Evolutionary conservation across 1,140 invertebrate genomes (phyloP).

Genomic region (Cryptotermes secundus): DNA sequence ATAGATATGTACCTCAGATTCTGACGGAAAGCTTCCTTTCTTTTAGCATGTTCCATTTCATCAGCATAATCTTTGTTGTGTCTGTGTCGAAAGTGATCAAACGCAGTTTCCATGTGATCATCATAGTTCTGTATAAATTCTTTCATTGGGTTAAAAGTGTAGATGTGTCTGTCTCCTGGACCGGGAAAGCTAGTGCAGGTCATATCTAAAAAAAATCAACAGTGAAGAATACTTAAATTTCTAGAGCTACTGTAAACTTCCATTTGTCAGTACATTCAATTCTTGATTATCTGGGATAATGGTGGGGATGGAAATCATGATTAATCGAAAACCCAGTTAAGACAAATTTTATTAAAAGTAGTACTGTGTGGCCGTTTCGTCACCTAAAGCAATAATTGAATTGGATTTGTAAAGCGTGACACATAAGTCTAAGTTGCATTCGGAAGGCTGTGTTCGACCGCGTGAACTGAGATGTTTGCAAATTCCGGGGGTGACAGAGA

Average conservation of each 20-base stretch:
- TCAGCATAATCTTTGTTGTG: conserved; percentile 71
- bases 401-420: too few species aligned
- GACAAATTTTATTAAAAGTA: too few species aligned
- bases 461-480: too few species aligned
- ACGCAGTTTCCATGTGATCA: conserved; percentile 73
- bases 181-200: conserved; percentile 83
- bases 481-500: too few species aligned
- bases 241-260: background rate
- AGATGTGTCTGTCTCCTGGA: conserved; percentile 72
- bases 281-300: too few species aligned
- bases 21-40: conserved; percentile 83
- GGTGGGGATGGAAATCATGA: too few species aligned
- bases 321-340: too few species aligned
- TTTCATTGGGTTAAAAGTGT: conserved; percentile 89
- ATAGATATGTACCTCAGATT: conserved; percentile 67
- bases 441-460: too few species aligned
- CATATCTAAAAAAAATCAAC: conserved; percentile 55
- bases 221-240: background rate
- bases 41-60: conserved; percentile 64
- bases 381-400: too few species aligned
- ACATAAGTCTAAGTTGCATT: too few species aligned
- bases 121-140: conserved; percentile 80
- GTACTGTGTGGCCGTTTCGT: too few species aligned
- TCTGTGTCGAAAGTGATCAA: conserved; percentile 71
- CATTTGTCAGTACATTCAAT: background rate